These are phyloP conservation scores for Luscinia megarhynchos DNA, from an alignment of 2,797 vertebrate genomes.

Conservation along the genomic window DNA sequence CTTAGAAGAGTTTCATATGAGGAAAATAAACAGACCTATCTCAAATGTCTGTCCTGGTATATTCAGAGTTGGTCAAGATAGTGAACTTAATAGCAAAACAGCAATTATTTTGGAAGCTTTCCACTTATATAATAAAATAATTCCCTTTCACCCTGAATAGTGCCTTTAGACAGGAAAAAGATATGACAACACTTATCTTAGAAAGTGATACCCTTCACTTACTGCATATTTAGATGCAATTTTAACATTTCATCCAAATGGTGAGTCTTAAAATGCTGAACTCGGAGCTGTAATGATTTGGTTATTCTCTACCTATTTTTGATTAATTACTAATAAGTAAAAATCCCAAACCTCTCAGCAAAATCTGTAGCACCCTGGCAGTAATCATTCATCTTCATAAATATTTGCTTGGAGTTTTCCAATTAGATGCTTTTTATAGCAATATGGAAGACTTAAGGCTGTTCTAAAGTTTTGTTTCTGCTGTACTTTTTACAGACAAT, in stretches of 20 bases:
- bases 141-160: not conserved
- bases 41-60: not conserved
- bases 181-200: not conserved
- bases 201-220: not conserved
- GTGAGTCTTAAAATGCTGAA: not conserved
- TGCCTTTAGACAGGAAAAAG: not conserved
- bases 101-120: not conserved
- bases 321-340: not conserved
- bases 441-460: not conserved
- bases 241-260: not conserved
- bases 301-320: not conserved
- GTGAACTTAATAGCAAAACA: not conserved
- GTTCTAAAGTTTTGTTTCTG: not conserved
- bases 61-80: not conserved
- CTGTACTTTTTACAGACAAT: not conserved
- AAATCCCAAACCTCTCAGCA: not conserved
- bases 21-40: not conserved
- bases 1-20: not conserved
- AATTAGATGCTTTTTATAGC: not conserved
- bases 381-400: not conserved
- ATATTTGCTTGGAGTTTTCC: not conserved
- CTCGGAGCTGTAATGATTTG: not conserved
- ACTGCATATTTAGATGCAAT: not conserved
- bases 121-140: not conserved
- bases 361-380: not conserved